phyloP scores from a whole-genome alignment of 53 echinoderm and acorn worm genomes.

The Paelopatides confundens region DNA sequence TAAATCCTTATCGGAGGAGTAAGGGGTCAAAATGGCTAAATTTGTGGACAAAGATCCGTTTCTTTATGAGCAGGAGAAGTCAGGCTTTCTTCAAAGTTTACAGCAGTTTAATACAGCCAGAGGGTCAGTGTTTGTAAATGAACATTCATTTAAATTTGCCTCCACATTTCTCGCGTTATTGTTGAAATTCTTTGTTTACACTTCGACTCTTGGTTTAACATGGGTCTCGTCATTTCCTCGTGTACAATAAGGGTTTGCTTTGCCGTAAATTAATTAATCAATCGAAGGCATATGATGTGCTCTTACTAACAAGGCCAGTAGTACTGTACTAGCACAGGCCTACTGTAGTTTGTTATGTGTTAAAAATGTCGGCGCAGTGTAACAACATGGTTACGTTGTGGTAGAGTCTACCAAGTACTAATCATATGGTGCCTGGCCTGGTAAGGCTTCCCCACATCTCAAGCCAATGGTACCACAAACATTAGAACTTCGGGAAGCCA shows the following conservation, averaged over 20 bases:
- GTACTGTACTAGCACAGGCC: too few relatives aligned
- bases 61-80: conserved; percentile 88
- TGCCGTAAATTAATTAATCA: neutral
- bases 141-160: conserved; percentile 54
- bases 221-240: conserved; percentile 8
- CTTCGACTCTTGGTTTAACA: conserved; percentile 8
- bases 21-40: conserved; percentile 94
- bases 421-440: too few relatives aligned
- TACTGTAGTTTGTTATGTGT: neutral
- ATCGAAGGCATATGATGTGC: neutral
- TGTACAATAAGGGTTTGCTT: neutral
- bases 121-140: conserved; percentile 65
- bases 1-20: conserved; percentile 83
- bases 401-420: neutral
- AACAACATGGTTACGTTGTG: neutral
- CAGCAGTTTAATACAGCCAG: conserved; percentile 82
- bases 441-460: too few relatives aligned
- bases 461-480: too few relatives aligned
- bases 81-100: conserved; percentile 84
- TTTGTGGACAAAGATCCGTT: conserved; percentile 98
- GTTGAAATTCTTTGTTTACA: conserved; percentile 45
- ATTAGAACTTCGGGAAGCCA: too few relatives aligned
- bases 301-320: too few relatives aligned
- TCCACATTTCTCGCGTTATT: conserved; percentile 46
- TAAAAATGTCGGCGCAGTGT: neutral